Percentiles rank a stretch among this genome's conserved stretches.
Conservation (phyloP, 2,113 vertebrate species). For the Trachemys scripta region DNA sequence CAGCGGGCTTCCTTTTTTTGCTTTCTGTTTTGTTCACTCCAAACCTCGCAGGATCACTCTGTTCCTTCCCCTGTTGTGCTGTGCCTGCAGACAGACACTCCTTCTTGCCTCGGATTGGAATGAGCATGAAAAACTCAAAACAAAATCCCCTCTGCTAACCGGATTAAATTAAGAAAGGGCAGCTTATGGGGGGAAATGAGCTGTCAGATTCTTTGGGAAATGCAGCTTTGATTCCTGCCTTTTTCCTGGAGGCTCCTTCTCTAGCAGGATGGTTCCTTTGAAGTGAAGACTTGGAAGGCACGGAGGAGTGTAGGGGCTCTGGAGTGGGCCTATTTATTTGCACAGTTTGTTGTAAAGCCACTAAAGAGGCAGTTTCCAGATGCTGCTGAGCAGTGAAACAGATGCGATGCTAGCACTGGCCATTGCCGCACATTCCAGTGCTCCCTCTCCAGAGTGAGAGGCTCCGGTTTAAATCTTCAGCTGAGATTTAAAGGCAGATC, state of each 20-base stretch:
- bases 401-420: background rate
- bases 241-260: background rate
- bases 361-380: background rate
- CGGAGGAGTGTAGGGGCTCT: background rate
- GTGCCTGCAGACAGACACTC: slow-evolving; percentile 52
- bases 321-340: background rate
- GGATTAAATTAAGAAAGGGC: slow-evolving; percentile 65
- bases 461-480: background rate
- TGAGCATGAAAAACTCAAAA: slow-evolving; percentile 63
- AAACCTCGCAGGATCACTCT: slow-evolving; percentile 59
- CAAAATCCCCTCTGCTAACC: slow-evolving; percentile 66
- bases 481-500: slow-evolving; percentile 7
- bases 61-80: slow-evolving; percentile 60
- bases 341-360: background rate
- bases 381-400: background rate
- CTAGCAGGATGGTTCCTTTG: background rate
- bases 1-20: slow-evolving; percentile 34
- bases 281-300: background rate
- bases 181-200: slow-evolving; percentile 20
- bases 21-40: slow-evolving; percentile 62
- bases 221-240: slow-evolving; percentile 7
- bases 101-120: slow-evolving; percentile 69
- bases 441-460: background rate
- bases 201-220: slow-evolving; percentile 9
- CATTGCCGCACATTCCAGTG: background rate